A percentile compares a stretch with the other conserved stretches of the same genome.
phyloP scores from a whole-genome alignment of 2,888 invertebrate genomes.

The Mythimna vitellina region DNA sequence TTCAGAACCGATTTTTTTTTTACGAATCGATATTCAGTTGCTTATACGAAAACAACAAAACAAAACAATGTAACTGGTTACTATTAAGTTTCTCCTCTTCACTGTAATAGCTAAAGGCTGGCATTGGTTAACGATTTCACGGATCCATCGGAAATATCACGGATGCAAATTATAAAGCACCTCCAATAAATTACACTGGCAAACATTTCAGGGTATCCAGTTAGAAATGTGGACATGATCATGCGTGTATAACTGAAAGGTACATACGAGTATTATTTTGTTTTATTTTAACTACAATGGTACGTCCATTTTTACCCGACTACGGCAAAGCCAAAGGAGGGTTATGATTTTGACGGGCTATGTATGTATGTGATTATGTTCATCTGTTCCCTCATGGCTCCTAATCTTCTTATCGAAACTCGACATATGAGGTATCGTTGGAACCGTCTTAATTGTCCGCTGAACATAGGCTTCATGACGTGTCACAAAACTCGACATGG shows the following conservation, averaged over 20 bases:
- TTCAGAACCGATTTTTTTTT: not conserved
- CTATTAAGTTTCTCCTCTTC: constrained; percentile 58
- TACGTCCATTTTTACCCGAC: constrained; percentile 66
- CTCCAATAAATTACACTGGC: constrained; percentile 30
- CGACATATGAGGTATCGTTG: no score
- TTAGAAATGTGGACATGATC: constrained; percentile 18
- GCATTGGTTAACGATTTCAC: constrained; percentile 79
- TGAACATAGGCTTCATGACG: no score
- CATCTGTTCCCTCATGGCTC: no score
- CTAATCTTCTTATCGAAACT: no score
- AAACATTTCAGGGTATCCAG: constrained; percentile 23
- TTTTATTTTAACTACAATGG: constrained; percentile 16
- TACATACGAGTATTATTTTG: not conserved
- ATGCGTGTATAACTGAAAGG: constrained; percentile 17
- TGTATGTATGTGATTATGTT: no score
- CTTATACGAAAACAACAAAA: constrained; percentile 23
- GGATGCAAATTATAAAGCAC: constrained; percentile 60
- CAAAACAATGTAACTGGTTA: constrained; percentile 16
- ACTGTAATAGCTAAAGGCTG: constrained; percentile 59
- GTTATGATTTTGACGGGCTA: no score
- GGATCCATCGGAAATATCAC: constrained; percentile 70
- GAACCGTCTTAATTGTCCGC: no score
- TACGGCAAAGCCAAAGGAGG: no score
- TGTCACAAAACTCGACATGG: no score
- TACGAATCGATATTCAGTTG: constrained; percentile 15